Conservation (phyloP, 2,888 invertebrate genomes). For the Melolontha melolontha region DNA sequence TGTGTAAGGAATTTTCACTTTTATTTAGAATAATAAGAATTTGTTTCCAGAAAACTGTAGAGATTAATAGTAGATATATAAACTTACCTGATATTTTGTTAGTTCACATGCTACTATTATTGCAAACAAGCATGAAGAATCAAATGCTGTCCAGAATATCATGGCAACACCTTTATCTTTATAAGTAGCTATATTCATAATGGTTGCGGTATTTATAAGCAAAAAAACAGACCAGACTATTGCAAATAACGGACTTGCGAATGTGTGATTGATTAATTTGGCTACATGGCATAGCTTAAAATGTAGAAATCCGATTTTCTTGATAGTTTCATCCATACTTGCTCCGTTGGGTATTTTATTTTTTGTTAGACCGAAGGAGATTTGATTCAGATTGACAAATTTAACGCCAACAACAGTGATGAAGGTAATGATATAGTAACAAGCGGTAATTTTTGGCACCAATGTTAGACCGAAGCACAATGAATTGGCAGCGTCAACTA, state of each 20-base stretch:
- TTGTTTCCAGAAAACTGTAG: no score
- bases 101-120: constrained; percentile 16
- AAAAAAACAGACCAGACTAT: not conserved
- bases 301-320: constrained; percentile 7
- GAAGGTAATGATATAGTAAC: not conserved
- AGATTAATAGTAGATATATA: not conserved
- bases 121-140: not conserved
- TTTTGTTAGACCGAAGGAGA: not conserved
- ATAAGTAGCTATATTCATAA: constrained; percentile 4
- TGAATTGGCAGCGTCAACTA: constrained; percentile 1
- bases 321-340: not conserved
- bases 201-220: constrained; percentile 9
- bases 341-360: not conserved
- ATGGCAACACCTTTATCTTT: constrained; percentile 17
- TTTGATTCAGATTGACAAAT: constrained; percentile 6
- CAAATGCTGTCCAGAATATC: constrained; percentile 23
- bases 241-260: constrained; percentile 2
- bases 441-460: not conserved
- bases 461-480: constrained; percentile 15
- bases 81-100: constrained; percentile 18
- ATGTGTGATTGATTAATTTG: constrained; percentile 1
- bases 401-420: constrained; percentile 5
- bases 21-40: no score
- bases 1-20: no score
- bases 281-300: constrained; percentile 4